Conservation (phyloP, 2,113 vertebrate species). For the Ochotona princeps region DNA sequence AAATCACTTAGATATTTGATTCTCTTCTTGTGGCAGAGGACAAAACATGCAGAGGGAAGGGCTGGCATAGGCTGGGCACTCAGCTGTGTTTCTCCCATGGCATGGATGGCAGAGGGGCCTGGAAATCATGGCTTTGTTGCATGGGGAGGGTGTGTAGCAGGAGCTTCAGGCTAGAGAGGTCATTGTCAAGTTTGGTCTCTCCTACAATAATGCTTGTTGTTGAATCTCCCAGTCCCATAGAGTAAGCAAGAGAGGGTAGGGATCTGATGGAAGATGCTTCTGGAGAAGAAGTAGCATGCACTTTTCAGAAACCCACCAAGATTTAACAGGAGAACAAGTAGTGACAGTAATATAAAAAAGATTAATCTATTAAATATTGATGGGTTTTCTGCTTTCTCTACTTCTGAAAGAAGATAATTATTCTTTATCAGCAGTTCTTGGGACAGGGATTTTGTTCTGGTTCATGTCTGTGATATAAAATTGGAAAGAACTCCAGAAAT, state of each 20-base stretch:
- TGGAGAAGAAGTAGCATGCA: neutral
- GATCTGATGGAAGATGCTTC: neutral
- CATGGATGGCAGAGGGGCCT: neutral
- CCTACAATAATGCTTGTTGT: neutral
- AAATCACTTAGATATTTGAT: neutral
- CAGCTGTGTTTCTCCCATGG: neutral
- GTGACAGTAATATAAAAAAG: neutral
- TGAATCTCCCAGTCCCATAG: neutral
- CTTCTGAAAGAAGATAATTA: neutral
- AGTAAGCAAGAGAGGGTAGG: neutral
- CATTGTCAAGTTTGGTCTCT: neutral
- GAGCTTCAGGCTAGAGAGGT: neutral
- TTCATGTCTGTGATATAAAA: neutral
- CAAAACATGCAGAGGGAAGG: neutral
- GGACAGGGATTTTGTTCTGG: neutral
- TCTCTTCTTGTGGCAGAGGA: neutral
- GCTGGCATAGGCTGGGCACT: neutral
- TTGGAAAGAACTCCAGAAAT: neutral
- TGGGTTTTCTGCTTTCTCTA: neutral
- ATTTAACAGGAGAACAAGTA: neutral
- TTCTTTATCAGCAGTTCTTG: neutral
- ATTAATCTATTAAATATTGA: neutral
- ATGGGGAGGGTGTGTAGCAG: neutral
- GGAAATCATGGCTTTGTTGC: neutral
- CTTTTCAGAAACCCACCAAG: neutral